Conservation (phyloP, 2,888 invertebrate genomes). For the Herminia tarsipennalis region DNA sequence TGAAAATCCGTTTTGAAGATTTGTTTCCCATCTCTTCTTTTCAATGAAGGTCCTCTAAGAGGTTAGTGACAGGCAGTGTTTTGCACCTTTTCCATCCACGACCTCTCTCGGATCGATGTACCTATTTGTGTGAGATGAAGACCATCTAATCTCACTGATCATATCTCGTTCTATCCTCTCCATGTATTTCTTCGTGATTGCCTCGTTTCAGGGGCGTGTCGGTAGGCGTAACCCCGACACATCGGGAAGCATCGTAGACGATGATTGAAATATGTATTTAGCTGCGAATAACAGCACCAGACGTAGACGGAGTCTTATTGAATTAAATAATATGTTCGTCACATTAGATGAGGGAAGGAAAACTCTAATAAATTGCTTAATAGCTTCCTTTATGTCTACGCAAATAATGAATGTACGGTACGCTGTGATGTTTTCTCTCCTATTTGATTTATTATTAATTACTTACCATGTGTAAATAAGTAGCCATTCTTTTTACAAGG, state of each 20-base stretch:
- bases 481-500: too few species aligned
- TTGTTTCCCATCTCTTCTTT: too few species aligned
- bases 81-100: too few species aligned
- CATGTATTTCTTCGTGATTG: conserved; percentile 22
- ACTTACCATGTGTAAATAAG: too few species aligned
- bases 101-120: too few species aligned
- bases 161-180: conserved; percentile 26
- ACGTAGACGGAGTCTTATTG: conserved; percentile 4
- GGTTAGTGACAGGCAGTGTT: too few species aligned
- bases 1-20: too few species aligned
- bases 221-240: conserved; percentile 44
- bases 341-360: conserved; percentile 6
- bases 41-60: too few species aligned
- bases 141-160: too few species aligned
- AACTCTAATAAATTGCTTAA: conserved; percentile 5
- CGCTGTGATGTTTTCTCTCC: not conserved
- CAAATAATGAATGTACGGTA: not conserved
- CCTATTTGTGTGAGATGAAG: too few species aligned
- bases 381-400: conserved; percentile 1
- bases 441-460: too few species aligned
- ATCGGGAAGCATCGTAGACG: conserved; percentile 49
- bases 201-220: conserved; percentile 40
- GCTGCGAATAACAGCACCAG: conserved; percentile 10
- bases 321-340: conserved; percentile 9
- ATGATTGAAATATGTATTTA: conserved; percentile 34